A percentile compares a stretch with the other conserved stretches of the same genome.
These are phyloP conservation scores for Coleophora deauratella DNA, from an alignment of 2,888 invertebrate species.

Conservation along the genomic window DNA sequence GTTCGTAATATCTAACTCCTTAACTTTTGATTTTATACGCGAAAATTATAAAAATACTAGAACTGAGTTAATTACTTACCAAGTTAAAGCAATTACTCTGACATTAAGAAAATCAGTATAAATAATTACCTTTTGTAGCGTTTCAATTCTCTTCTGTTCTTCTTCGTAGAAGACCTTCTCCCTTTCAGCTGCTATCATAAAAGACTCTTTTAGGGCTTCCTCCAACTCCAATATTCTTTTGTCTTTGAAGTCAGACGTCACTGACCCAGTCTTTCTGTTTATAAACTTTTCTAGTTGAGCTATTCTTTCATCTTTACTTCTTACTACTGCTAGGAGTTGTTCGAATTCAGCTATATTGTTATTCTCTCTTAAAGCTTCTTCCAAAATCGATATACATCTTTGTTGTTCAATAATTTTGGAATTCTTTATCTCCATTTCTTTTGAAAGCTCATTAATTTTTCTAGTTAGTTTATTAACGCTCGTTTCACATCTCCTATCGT, in stretches of 20 bases:
- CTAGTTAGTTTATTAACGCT: slow-evolving; percentile 48
- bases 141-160: slow-evolving; percentile 76
- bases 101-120: no score
- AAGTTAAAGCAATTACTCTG: no score
- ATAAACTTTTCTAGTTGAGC: slow-evolving; percentile 82
- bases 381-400: slow-evolving; percentile 66
- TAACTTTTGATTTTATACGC: no score
- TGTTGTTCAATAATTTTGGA: slow-evolving; percentile 72
- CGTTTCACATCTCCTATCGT: slow-evolving; percentile 30
- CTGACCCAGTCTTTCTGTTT: slow-evolving; percentile 60
- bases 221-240: slow-evolving; percentile 82
- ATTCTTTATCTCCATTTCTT: slow-evolving; percentile 65
- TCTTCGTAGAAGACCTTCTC: slow-evolving; percentile 78
- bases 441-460: slow-evolving; percentile 57
- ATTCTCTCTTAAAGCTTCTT: slow-evolving; percentile 70
- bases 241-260: slow-evolving; percentile 52
- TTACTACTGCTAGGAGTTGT: slow-evolving; percentile 70
- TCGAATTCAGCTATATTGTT: slow-evolving; percentile 74
- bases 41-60: no score
- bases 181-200: slow-evolving; percentile 79
- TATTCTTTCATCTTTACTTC: slow-evolving; percentile 79
- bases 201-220: slow-evolving; percentile 88
- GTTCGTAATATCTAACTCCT: no score
- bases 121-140: slow-evolving; percentile 77
- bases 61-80: no score